Evolutionary conservation across 2,113 vertebrate genomes (phyloP).

Genomic region (Bos taurus): DNA sequence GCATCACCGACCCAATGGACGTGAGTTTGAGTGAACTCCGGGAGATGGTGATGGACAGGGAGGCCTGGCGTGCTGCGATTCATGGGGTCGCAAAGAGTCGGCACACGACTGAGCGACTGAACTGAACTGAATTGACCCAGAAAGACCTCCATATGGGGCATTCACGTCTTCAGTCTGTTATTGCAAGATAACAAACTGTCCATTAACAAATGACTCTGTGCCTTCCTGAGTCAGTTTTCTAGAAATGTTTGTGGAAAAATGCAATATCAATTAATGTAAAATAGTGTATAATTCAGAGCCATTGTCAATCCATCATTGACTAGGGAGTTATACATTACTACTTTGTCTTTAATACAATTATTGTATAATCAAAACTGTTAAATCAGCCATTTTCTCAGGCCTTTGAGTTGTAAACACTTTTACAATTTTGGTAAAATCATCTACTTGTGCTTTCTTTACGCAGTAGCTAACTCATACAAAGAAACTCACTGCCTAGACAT

Average conservation of each 20-base stretch:
- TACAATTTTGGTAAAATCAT: background rate
- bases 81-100: too few relatives aligned
- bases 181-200: background rate
- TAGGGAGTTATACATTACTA: background rate
- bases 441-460: background rate
- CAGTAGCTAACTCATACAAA: background rate
- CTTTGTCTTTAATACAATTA: background rate
- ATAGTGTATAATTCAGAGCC: background rate
- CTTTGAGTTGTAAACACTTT: background rate
- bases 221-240: background rate
- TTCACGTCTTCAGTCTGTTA: background rate
- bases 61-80: too few relatives aligned
- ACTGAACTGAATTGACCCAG: background rate
- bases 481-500: background rate
- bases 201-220: background rate
- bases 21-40: too few relatives aligned
- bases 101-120: too few relatives aligned
- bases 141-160: background rate
- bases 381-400: background rate
- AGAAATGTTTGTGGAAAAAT: background rate
- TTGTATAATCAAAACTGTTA: background rate
- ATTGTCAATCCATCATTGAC: accelerated
- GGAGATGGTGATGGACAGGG: too few relatives aligned
- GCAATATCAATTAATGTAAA: background rate
- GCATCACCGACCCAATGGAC: too few relatives aligned